Evolutionary conservation across 1,140 invertebrate species (phyloP).

Genomic region (Cheumatopsyche charites): DNA sequence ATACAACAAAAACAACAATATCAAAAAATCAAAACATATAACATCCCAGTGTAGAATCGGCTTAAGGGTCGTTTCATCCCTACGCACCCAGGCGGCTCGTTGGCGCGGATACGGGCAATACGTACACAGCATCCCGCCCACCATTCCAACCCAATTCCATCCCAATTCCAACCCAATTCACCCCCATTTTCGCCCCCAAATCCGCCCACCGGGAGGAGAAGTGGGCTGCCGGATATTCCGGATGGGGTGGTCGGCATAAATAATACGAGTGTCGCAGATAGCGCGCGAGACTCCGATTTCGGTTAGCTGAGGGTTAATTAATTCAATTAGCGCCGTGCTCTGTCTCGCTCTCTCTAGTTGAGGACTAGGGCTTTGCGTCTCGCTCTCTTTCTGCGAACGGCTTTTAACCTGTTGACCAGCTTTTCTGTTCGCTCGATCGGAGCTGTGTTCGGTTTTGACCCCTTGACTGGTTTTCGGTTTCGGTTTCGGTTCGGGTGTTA

Average conservation of each 20-base stretch:
- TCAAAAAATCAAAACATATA: too few species aligned
- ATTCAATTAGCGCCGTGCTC: constrained; percentile 38
- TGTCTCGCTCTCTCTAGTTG: too few species aligned
- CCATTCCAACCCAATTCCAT: too few species aligned
- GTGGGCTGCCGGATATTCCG: too few species aligned
- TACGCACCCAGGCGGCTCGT: background rate
- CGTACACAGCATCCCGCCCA: background rate
- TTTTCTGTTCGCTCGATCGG: constrained; percentile 1
- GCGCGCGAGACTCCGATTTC: constrained; percentile 37
- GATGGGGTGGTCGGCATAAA: constrained; percentile 37
- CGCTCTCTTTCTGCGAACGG: background rate
- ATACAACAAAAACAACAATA: too few species aligned
- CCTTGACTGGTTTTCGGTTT: background rate
- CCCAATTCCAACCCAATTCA: too few species aligned
- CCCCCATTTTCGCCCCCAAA: too few species aligned
- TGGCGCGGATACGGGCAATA: background rate
- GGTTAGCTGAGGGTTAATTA: constrained; percentile 41
- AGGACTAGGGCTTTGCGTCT: too few species aligned
- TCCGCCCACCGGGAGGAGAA: background rate
- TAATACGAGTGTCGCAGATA: constrained; percentile 41
- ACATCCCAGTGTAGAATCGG: too few species aligned
- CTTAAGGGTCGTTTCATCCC: too few species aligned
- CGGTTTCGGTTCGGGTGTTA: too few species aligned
- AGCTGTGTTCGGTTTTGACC: too few species aligned
- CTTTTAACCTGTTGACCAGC: constrained; percentile 48